Base-by-base conservation (phyloP, 2,113 vertebrate genomes). In the Mola mola region DNA sequence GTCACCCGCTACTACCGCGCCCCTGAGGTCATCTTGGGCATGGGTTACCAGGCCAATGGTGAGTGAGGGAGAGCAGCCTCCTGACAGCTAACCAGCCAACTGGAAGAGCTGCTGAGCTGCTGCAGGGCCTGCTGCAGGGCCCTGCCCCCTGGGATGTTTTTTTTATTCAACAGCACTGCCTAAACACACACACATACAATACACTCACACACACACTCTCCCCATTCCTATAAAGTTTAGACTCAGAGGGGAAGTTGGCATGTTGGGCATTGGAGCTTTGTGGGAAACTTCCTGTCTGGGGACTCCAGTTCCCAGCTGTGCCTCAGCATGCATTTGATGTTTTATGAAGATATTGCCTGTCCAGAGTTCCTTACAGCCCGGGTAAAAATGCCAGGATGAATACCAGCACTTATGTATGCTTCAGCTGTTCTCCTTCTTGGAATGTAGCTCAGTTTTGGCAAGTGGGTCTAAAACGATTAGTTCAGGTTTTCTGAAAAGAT, bases 41-140 rank as follows among this genome's bases (percentile, higher is more conserved):
- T 99, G 97, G 97, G 97, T 75, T 98, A 99, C 92, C 98, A 98
- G 90, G 97, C 97, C 81, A 99, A 99, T 44, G 97, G 97, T 98
- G 85, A 97, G 95, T 86, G 46, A 24, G 64, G 28, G 41, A 16
- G 5, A 26, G 47, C 1, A 15, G 60, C 22, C 28, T 36, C 43
- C 26, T 31, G 13, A 43, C 22, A 43, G 57, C 26, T 3, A 34
- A 16, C 1, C n/a, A n/a, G n/a, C n/a, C n/a, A n/a, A n/a, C n/a
- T n/a, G n/a, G n/a, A n/a, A n/a, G n/a, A n/a, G n/a, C n/a, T n/a
- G n/a, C n/a, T n/a, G n/a, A 31, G 29, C 7, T 31, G 3, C 29
- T 31, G 29, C 3, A 3, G 29, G 48, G 34, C 53, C 60, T 68
- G 55, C 66, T 62, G 81, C 63, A 64, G 68, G 58, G 56, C 51